Evolutionary conservation across 2,113 vertebrate genomes (phyloP).

Genomic region (Miniopterus natalensis): DNA sequence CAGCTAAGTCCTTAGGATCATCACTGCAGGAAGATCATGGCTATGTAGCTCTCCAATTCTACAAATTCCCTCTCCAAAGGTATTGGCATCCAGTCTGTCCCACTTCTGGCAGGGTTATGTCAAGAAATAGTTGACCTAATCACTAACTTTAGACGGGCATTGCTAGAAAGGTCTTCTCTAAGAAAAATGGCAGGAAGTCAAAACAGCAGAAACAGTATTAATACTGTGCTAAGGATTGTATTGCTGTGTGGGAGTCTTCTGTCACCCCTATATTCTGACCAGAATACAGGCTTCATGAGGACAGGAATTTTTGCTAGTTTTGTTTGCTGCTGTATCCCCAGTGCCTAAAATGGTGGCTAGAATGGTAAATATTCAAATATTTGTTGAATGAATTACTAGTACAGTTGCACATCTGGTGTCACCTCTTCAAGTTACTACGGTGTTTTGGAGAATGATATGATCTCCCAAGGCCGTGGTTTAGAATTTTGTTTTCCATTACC

Average conservation of each 20-base stretch:
- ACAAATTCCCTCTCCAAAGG: background rate
- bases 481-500: background rate
- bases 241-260: background rate
- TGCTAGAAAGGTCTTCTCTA: constrained; percentile 39
- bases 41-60: background rate
- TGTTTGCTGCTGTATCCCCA: background rate
- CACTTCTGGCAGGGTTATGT: background rate
- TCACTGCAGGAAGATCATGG: background rate
- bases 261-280: background rate
- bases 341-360: background rate
- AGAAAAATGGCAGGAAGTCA: constrained; percentile 33
- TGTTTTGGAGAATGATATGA: background rate
- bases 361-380: background rate
- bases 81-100: background rate
- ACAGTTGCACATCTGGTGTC: background rate
- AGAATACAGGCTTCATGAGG: background rate
- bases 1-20: background rate
- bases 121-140: background rate
- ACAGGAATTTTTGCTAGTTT: constrained; percentile 3
- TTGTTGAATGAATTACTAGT: background rate
- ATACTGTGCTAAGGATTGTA: background rate
- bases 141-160: background rate
- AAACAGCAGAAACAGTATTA: background rate
- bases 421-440: background rate
- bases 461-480: constrained; percentile 9